These are phyloP conservation scores for Sebastes minor DNA, from an alignment of 2,797 vertebrate genomes.

Conservation along the genomic window DNA sequence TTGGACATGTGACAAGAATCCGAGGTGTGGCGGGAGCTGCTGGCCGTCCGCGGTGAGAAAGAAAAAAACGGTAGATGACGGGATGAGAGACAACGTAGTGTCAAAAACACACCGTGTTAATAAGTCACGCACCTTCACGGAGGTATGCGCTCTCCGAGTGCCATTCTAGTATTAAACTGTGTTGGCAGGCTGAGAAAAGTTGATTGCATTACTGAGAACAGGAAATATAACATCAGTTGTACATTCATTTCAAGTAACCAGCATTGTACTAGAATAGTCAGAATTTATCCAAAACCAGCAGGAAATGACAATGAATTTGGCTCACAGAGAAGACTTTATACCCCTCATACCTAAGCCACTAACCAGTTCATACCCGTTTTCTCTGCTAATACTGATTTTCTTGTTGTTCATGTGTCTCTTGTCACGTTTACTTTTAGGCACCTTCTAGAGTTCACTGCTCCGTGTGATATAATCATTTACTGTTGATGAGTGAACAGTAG, in stretches of 20 bases:
- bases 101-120: no score
- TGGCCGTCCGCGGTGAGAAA: no score
- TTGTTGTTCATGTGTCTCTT: not conserved
- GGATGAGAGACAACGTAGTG: no score
- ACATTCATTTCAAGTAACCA: not conserved
- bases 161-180: not conserved
- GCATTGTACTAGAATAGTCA: not conserved
- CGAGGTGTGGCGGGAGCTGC: no score
- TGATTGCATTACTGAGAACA: no score
- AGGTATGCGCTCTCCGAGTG: no score
- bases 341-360: not conserved
- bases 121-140: no score
- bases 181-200: not conserved
- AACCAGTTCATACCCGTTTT: not conserved
- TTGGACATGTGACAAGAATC: no score
- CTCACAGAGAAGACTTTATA: no score
- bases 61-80: no score
- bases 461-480: slow-evolving; percentile 11
- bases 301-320: not conserved
- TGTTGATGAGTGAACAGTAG: not conserved
- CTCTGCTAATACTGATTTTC: not conserved
- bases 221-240: not conserved
- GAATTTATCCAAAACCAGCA: not conserved
- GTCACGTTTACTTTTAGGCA: not conserved
- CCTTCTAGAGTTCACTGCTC: slow-evolving; percentile 7